phyloP scores from a whole-genome alignment of 2,113 vertebrate genomes.

The Hippocampus mohnikei region DNA sequence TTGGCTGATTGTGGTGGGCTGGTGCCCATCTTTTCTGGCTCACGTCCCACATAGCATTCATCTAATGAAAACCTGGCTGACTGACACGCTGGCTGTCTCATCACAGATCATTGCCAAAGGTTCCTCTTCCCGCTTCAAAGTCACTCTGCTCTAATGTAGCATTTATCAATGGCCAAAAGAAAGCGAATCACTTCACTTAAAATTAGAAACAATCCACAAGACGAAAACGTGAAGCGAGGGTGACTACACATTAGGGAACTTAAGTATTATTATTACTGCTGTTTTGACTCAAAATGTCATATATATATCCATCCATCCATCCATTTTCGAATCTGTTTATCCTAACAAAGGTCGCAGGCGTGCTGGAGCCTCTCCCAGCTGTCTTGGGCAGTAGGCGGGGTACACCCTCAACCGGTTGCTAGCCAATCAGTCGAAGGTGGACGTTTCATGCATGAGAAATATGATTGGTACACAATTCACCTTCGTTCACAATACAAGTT shows the following conservation, averaged over 20 bases:
- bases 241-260: conserved; percentile 42
- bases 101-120: conserved; percentile 66
- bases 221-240: conserved; percentile 45
- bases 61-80: conserved; percentile 72
- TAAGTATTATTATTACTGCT: conserved; percentile 30
- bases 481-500: too few species aligned
- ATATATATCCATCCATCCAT: too few species aligned
- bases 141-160: conserved; percentile 66
- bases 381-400: too few species aligned
- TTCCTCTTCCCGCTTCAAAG: conserved; percentile 68
- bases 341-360: too few species aligned
- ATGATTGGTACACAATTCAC: too few species aligned
- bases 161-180: conserved; percentile 69
- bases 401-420: too few species aligned
- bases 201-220: conserved; percentile 56
- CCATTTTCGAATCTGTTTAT: too few species aligned
- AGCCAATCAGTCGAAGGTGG: too few species aligned
- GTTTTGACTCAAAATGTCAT: not conserved
- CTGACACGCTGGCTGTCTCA: conserved; percentile 61
- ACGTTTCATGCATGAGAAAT: too few species aligned
- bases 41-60: conserved; percentile 67
- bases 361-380: too few species aligned
- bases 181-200: conserved; percentile 62
- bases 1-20: conserved; percentile 65
- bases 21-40: conserved; percentile 69